Base-by-base conservation (phyloP, 2,113 vertebrate genomes). In the Podocnemis expansa region DNA sequence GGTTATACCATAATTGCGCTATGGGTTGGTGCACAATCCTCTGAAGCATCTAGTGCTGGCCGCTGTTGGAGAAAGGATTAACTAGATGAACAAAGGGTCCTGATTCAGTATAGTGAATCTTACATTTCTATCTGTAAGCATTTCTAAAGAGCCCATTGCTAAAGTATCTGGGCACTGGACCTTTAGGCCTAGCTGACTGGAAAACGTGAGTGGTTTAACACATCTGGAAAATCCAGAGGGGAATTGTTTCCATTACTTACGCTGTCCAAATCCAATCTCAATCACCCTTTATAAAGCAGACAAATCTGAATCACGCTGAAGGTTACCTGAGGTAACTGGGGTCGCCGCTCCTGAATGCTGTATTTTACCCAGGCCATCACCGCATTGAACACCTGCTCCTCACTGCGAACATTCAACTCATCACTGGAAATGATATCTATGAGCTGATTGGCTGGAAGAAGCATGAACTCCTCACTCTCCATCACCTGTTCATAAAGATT, bases 311-410 rank as follows among this genome's bases (percentile, higher is more conserved):
- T 51, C 13, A n/a, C 2, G 55, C 29, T 82, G 45, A 2, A 12
- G 34, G 89, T 87, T 91, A 99, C 99, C 99, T 99, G 99, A 25
- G 99, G 99, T 19, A 99, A 98, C 94, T 99, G 99, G 16, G 99
- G 99, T 43, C 99, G 98, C 67, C 99, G 98, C 81, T 99, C 99
- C 96, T 99, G 99, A 96, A 99, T 99, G 97, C 99, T 99, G 97
- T 99, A 99, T 89, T 99, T 99, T 81, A 99, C 99, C 99, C 99
- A 99, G 82, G 99, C 99, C 99, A 99, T 99, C 89, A 99, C 99
- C 0, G 99, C 99, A 2, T 99, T 99, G 97, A 99, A 99, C 82
- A 99, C 99, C 96, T 99, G 99, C 96, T 99, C 99, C 85, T 99
- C 99, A 1, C 99, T 99, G 58, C 99, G 99, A 67, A 99, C 99